Base-by-base conservation (phyloP, 2,888 invertebrate species). In the Troilus luridus region DNA sequence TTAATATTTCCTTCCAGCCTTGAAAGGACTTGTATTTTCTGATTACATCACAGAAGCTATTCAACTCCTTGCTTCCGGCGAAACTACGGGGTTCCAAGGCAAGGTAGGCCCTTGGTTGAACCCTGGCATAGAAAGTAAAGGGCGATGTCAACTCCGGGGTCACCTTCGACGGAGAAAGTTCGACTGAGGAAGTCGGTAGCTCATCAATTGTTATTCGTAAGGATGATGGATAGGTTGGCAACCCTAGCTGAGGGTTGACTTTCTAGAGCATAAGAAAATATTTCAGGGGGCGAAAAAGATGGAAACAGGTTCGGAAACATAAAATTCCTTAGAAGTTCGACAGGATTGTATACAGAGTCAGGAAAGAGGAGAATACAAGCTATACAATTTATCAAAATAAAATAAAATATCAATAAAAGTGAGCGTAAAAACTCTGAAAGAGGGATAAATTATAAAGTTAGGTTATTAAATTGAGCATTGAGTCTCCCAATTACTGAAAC, bases 161-260 rank as follows among this genome's bases (percentile, higher is more conserved):
- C 85, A 85, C 85, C 56, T 85, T 56, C 56, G 58, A 85, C n/a
- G 56, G 85, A 85, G 85, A 85, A 85, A 85, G 85, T 85, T 77
- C 1, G 27, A 77, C 72, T 27, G 56, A 85, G 85, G 85, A 85
- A 85, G 85, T 56, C 56, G n/a, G 85, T 56, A 85, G 85, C 56
- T n/a, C 56, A 85, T 85, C 56, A 56, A 85, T 85, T 85, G 85
- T 58, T 85, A 77, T 77, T 41, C 72, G 7, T 77, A 41, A 19
- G 27, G 41, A 77, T 77, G 72, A 77, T 77, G 72, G 72, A 77
- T 77, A 27, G 17, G 72, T 77, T 27, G 72, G 17, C 27, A 6
- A 0, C 27, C 9, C 10, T 1, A 11, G 7, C 19, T 3, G 19
- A 8, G 41, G 8, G 72, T 41, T 27, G 17, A 9, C 72, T 77